Base-by-base conservation (phyloP, 1,140 invertebrate genomes). In the Drosophila pallidifrons region DNA sequence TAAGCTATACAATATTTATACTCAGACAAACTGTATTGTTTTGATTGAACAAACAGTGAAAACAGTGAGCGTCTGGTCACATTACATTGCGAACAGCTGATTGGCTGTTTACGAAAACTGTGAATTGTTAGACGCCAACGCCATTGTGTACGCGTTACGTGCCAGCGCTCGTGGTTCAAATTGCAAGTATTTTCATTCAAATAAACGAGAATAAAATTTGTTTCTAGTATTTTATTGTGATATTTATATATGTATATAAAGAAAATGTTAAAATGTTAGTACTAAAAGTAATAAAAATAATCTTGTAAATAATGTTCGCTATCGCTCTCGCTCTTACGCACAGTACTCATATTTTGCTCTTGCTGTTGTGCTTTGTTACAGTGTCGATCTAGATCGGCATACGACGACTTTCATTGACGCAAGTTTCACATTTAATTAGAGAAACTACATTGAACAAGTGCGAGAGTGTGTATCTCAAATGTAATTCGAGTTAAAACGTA, bases 351-450 rank as follows among this genome's bases (percentile, higher is more conserved):
- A 15, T 67, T 28, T 49, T 28, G 25, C 64, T 59, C 46, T 67
- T 52, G 45, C 55, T 52, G 35, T 59, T 51, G 70, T 55, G 25
- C 64, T 30, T 52, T 46, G 70, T 67, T 73, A 59, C 52, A 67
- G 35, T 25, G 20, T 73, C 46, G 52, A 45, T 67, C 63, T 38
- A 43, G 41, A 65, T 72, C 69, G 68, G n/a, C 59, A 47, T 47
- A 52, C 64, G 46, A 66, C 68, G 66, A 61, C 57, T 69, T 75
- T 57, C 66, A 57, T 75, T 75, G 58, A 61, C 49, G 58, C 49
- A 49, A 75, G 66, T 75, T 75, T 70, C 72, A 75, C 66, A 75
- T 61, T 75, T 63, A 75, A 75, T 69, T 63, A 69, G 72, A 75
- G 72, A 75, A 55, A 69, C 65, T 55, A 63, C 57, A 41, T 13